phyloP scores from a whole-genome alignment of 2,113 vertebrate genomes.

The Takifugu flavidus region DNA sequence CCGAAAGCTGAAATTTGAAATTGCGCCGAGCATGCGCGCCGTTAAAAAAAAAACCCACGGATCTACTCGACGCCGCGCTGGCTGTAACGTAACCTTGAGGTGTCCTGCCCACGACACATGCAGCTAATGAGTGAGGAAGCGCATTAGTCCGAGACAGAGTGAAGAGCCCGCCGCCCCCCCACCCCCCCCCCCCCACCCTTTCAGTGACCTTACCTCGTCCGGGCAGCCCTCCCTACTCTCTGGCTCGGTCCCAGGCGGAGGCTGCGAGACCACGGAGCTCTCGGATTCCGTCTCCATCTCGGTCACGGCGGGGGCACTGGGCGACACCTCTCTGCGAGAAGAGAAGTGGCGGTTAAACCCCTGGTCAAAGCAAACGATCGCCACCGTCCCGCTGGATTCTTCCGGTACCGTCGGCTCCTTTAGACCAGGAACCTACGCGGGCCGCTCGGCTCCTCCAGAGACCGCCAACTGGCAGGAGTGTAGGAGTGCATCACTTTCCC shows the following conservation, averaged over 20 bases:
- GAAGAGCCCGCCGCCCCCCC: slow-evolving; percentile 8
- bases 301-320: slow-evolving; percentile 66
- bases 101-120: slow-evolving; percentile 35
- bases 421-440: slow-evolving; percentile 19
- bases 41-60: neutral
- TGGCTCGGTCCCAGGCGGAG: slow-evolving; percentile 61
- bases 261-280: slow-evolving; percentile 63
- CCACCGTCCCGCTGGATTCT: no score
- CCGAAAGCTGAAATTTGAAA: neutral
- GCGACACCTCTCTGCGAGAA: slow-evolving; percentile 71
- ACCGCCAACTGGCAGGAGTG: slow-evolving; percentile 27
- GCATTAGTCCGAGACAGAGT: slow-evolving; percentile 48
- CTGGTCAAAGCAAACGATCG: no score
- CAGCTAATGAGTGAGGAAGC: slow-evolving; percentile 47
- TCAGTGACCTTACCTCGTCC: slow-evolving; percentile 77
- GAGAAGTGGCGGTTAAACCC: no score
- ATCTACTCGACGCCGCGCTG: slow-evolving; percentile 37
- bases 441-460: slow-evolving; percentile 17
- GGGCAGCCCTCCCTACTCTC: slow-evolving; percentile 62
- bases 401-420: neutral
- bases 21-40: neutral
- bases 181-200: slow-evolving; percentile 12
- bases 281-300: slow-evolving; percentile 70
- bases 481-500: slow-evolving; percentile 6
- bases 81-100: slow-evolving; percentile 24